Evolutionary conservation across 2,113 vertebrate genomes (phyloP).

Genomic region (Hypanus sabinus): DNA sequence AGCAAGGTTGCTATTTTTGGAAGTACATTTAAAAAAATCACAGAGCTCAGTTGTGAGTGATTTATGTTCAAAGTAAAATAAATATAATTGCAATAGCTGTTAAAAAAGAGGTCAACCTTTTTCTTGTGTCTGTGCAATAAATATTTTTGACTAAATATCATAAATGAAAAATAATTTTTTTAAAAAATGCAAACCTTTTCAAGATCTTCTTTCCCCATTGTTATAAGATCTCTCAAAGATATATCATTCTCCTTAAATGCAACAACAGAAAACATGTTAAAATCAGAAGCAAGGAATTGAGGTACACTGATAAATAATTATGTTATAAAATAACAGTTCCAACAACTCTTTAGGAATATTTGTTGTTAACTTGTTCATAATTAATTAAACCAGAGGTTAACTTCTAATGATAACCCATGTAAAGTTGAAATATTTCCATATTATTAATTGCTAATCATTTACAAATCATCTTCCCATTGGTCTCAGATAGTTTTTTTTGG

Average conservation of each 20-base stretch:
- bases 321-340: not conserved
- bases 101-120: not conserved
- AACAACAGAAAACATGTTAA: not conserved
- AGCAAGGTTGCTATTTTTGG: not conserved
- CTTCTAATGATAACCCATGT: not conserved
- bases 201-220: constrained; percentile 76
- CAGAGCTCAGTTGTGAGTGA: not conserved
- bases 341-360: not conserved
- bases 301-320: not conserved
- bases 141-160: not conserved
- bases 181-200: constrained; percentile 57
- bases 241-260: constrained; percentile 73
- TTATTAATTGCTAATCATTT: not conserved
- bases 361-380: not conserved
- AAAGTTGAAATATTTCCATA: not conserved
- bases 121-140: not conserved
- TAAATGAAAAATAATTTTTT: not conserved
- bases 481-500: not conserved
- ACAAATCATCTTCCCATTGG: not conserved
- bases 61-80: not conserved
- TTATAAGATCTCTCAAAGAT: constrained; percentile 71
- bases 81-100: not conserved
- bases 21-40: not conserved
- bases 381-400: not conserved
- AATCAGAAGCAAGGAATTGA: not conserved